These are phyloP conservation scores for Trichomalopsis sarcophagae DNA, from an alignment of 1,140 invertebrate species.

Conservation along the genomic window DNA sequence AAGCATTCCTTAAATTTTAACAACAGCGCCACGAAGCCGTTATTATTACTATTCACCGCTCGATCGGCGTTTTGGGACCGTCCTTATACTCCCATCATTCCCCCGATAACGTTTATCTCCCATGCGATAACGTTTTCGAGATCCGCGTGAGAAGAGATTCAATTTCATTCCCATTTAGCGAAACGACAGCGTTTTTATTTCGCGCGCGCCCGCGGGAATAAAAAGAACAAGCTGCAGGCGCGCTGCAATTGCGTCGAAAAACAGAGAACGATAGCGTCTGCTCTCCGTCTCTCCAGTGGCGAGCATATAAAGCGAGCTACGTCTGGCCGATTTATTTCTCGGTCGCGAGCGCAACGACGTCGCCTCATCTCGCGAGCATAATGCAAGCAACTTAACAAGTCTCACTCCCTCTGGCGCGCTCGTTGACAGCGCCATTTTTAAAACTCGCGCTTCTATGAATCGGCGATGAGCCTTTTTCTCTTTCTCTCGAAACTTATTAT, in stretches of 20 bases:
- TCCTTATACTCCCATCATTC: not conserved
- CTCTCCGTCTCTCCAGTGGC: not conserved
- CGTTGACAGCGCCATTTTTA: constrained; percentile 44
- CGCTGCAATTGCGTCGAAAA: no score
- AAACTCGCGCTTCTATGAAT: constrained; percentile 18
- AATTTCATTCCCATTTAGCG: not conserved
- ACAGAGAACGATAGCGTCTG: not conserved
- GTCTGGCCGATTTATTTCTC: constrained; percentile 22
- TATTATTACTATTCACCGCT: not conserved
- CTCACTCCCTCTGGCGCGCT: not conserved
- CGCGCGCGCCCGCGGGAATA: no score
- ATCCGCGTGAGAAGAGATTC: no score
- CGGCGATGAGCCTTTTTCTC: constrained; percentile 19
- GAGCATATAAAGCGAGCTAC: not conserved
- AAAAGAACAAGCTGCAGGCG: no score
- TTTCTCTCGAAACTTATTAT: no score
- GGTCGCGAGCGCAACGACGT: not conserved
- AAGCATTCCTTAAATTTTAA: no score
- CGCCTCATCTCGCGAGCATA: not conserved
- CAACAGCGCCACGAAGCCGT: no score
- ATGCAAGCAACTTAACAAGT: constrained; percentile 1
- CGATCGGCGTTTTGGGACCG: not conserved
- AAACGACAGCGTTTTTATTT: no score
- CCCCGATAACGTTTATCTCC: no score
- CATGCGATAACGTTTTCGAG: no score